Base-by-base conservation (phyloP, 2,888 invertebrate genomes). In the Drosophila putrida region DNA sequence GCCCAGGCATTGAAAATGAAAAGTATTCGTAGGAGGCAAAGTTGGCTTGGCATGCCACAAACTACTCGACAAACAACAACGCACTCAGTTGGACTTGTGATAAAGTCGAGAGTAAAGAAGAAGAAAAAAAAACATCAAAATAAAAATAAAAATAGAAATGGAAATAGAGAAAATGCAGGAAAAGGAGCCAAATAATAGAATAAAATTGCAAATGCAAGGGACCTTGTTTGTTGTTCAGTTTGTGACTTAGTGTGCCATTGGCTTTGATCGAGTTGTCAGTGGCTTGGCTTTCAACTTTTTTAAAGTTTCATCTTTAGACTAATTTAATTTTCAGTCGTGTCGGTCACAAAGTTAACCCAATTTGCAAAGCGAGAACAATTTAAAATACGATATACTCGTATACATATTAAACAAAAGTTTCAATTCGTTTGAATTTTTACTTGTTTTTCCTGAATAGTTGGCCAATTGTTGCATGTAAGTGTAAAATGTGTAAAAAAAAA, bases 261-360 rank as follows among this genome's bases (percentile, higher is more conserved):
- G 74, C 75, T 78, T 78, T 75, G 72, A 72, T 63, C 77, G 67
- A 74, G 70, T 70, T 78, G 80, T 76, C 80, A 77, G 70, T 64
- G 61, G 63, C 61, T 47, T 43, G 74, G 74, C 53, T 77, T 63
- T 59, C 74, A 70, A 69, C 72, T 69, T 80, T 59, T 43, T 25
- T 11, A n/a, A 50, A 20, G 20, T 50, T 50, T 51, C 10, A 44
- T 38, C 60, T 76, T 71, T 59, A 54, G 66, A 68, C 71, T 77
- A 74, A 86, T 77, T 83, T 68, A 79, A 82, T 86, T 81, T 76
- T 60, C 43, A 64, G 53, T 69, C 43, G 43, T 78, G 73, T 78
- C 80, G 78, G 70, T 72, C 82, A 73, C 65, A 54, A 80, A 76
- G 76, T 71, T 80, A 82, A 82, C 55, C 77, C 81, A 83, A 83